Conservation (phyloP, 30 jellyfish, hydroid and myxozoan species). For the Aurelia aurita complex sp. Pacific region DNA sequence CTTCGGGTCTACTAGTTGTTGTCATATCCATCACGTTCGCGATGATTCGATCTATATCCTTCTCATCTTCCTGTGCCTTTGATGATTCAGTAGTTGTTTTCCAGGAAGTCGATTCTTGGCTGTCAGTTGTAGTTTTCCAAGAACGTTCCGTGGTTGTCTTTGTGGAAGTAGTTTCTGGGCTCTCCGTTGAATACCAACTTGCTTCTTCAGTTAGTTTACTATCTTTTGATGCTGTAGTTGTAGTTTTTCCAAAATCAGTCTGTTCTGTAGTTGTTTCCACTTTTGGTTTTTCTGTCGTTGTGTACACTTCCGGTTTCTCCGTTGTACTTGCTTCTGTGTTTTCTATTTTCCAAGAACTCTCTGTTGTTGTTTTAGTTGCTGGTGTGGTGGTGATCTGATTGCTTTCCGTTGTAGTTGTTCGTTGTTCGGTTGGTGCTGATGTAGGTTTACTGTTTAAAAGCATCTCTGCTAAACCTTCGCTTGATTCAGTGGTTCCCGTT, state of each 20-base stretch:
- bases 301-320: background rate
- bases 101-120: background rate
- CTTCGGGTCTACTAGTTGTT: slow-evolving; percentile 27
- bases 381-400: slow-evolving; percentile 23
- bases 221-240: too few species aligned
- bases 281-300: background rate
- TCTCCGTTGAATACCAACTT: background rate
- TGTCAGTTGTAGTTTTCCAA: slow-evolving; percentile 12
- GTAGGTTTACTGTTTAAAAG: slow-evolving; percentile 20
- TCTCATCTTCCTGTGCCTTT: slow-evolving; percentile 33
- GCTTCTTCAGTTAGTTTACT: too few species aligned
- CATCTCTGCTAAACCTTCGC: slow-evolving; percentile 34
- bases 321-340: background rate
- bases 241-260: too few species aligned
- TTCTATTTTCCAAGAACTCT: background rate
- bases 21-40: slow-evolving; percentile 59
- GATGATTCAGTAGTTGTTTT: slow-evolving; percentile 9
- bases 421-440: background rate
- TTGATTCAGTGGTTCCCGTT: slow-evolving; percentile 35
- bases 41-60: slow-evolving; percentile 46
- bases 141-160: slow-evolving; percentile 39
- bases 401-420: slow-evolving; percentile 20
- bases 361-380: slow-evolving; percentile 36
- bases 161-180: background rate
- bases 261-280: background rate